Percentiles rank a stretch among this genome's conserved stretches.
Conservation (phyloP, 2,113 vertebrate genomes). For the Poeciliopsis prolifica region DNA sequence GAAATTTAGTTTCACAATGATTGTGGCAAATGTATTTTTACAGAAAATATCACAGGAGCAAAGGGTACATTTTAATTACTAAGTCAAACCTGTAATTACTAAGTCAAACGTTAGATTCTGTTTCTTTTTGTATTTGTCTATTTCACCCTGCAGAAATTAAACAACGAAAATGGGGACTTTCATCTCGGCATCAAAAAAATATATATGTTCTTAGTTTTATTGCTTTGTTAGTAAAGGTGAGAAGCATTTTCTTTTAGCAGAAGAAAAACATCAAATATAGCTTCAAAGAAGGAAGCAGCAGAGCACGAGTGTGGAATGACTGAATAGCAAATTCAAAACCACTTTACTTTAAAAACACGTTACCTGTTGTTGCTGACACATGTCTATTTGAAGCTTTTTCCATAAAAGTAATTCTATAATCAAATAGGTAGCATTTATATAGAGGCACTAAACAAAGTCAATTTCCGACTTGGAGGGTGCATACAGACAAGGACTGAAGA, state of each 20-base stretch:
- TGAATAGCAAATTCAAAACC: background rate
- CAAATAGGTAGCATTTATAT: constrained; percentile 26
- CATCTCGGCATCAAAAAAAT: background rate
- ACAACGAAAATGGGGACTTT: background rate
- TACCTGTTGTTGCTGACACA: background rate
- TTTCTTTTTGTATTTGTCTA: constrained; percentile 12
- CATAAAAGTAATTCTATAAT: constrained; percentile 4
- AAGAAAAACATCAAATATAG: background rate
- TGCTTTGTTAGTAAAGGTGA: background rate
- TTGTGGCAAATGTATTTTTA: constrained; percentile 22
- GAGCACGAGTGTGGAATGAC: background rate
- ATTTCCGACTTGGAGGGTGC: too few species aligned
- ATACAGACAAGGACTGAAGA: too few species aligned
- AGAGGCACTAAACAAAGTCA: background rate
- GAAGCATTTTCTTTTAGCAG: constrained; percentile 6
- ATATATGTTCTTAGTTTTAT: background rate
- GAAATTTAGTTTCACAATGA: constrained; percentile 27
- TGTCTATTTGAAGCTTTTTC: constrained; percentile 12
- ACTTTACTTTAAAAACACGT: background rate
- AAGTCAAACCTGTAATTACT: constrained; percentile 35
- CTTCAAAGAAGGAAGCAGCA: constrained; percentile 13
- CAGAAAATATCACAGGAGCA: constrained; percentile 28
- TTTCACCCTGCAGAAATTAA: constrained; percentile 8
- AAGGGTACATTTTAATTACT: constrained; percentile 33
- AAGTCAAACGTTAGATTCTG: constrained; percentile 19